Conservation (phyloP, 1,140 invertebrate species). For the Rhizoglyphus robini region DNA sequence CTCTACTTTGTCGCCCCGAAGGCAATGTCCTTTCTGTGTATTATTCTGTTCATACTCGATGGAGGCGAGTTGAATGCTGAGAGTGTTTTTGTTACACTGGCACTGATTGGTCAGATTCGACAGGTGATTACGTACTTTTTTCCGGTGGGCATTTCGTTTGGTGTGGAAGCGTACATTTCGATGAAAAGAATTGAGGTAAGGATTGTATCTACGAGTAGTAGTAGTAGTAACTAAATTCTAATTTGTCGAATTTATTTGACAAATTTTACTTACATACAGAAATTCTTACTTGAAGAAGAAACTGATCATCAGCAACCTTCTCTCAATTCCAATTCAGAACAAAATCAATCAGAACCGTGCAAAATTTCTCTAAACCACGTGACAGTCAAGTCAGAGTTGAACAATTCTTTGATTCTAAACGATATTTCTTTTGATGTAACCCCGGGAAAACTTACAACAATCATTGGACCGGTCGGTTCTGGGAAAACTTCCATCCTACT, state of each 20-base stretch:
- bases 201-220: too few relatives aligned
- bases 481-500: constrained; percentile 41
- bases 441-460: constrained; percentile 48
- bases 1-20: constrained; percentile 41
- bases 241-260: neutral
- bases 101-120: constrained; percentile 50
- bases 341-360: too few relatives aligned
- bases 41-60: constrained; percentile 52
- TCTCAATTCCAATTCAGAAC: neutral
- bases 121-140: constrained; percentile 54
- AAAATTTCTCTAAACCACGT: too few relatives aligned
- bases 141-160: constrained; percentile 49
- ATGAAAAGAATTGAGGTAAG: constrained; percentile 43
- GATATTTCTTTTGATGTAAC: constrained; percentile 49
- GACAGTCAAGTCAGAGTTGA: too few relatives aligned
- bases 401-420: constrained; percentile 29
- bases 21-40: constrained; percentile 53
- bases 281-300: constrained; percentile 54
- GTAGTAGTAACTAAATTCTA: too few relatives aligned
- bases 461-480: constrained; percentile 62
- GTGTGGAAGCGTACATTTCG: constrained; percentile 42
- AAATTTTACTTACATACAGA: constrained; percentile 33
- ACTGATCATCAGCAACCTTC: constrained; percentile 33
- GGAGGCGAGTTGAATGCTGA: constrained; percentile 50
- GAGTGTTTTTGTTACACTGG: constrained; percentile 46